These are phyloP conservation scores for Megalopta genalis DNA, from an alignment of 1,140 invertebrate species.

Conservation along the genomic window DNA sequence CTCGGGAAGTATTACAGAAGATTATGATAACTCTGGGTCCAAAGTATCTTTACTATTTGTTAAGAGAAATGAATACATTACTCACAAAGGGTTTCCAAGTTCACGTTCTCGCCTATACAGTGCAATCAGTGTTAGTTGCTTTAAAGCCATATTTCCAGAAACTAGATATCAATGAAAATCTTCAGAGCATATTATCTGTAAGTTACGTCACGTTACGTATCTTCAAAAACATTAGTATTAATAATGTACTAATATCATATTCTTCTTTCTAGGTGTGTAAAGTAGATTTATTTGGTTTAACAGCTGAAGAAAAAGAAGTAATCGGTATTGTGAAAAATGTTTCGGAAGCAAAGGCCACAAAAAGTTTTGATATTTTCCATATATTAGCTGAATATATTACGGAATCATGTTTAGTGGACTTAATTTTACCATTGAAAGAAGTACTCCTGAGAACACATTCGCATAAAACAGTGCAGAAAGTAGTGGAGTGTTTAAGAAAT, in stretches of 20 bases:
- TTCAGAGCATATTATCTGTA: slow-evolving; percentile 90
- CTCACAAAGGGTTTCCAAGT: slow-evolving; percentile 95
- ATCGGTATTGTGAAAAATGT: slow-evolving; percentile 89
- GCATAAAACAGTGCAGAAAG: slow-evolving; percentile 90
- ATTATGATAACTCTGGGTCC: slow-evolving; percentile 93
- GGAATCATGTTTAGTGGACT: slow-evolving; percentile 86
- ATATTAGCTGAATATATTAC: slow-evolving; percentile 90
- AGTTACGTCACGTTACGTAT: slow-evolving; percentile 47
- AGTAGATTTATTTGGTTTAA: slow-evolving; percentile 92
- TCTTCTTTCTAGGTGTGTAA: slow-evolving; percentile 87
- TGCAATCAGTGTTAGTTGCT: slow-evolving; percentile 89
- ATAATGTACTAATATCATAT: slow-evolving; percentile 7
- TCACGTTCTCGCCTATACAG: slow-evolving; percentile 94
- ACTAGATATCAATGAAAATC: slow-evolving; percentile 88
- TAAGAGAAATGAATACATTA: slow-evolving; percentile 90
- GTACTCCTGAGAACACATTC: slow-evolving; percentile 88
- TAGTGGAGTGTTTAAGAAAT: slow-evolving; percentile 88
- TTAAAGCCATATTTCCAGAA: slow-evolving; percentile 84
- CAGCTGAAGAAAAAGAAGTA: slow-evolving; percentile 95
- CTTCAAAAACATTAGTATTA: slow-evolving; percentile 2
- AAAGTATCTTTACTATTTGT: slow-evolving; percentile 87
- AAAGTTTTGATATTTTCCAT: slow-evolving; percentile 92
- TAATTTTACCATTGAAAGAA: slow-evolving; percentile 91
- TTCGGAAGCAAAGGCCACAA: slow-evolving; percentile 90
- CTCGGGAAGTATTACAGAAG: slow-evolving; percentile 93